Conservation (phyloP, 2,888 invertebrate species). For the Allygus modestus region DNA sequence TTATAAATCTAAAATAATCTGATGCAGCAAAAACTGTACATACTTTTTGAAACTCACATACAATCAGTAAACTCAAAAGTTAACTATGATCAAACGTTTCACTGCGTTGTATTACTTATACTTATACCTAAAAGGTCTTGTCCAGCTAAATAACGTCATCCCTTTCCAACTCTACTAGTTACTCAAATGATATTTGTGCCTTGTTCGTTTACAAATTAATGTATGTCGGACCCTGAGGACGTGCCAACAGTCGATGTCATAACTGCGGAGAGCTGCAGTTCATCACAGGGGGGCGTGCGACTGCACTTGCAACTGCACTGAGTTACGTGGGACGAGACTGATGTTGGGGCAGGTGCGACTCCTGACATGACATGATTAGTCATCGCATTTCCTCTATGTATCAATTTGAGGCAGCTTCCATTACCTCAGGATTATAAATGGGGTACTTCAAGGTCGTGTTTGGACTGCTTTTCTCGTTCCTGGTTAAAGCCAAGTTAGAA, state of each 20-base stretch:
- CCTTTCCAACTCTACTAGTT: neutral
- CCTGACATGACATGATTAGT: constrained; percentile 16
- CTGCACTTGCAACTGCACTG: neutral
- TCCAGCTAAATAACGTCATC: neutral
- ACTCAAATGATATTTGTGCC: neutral
- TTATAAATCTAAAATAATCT: too few species aligned
- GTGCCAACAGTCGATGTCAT: constrained; percentile 13
- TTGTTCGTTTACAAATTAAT: neutral
- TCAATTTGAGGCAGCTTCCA: neutral
- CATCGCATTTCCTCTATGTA: neutral
- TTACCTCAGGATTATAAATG: constrained; percentile 10
- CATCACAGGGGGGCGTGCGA: neutral
- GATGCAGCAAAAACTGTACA: too few species aligned
- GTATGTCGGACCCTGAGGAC: neutral
- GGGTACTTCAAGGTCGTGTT: neutral
- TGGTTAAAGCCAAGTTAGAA: too few species aligned
- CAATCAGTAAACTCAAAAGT: too few species aligned
- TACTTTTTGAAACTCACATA: too few species aligned
- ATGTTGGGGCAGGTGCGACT: constrained; percentile 10
- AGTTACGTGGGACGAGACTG: neutral
- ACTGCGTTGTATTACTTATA: neutral
- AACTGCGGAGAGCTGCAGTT: neutral
- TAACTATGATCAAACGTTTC: neutral
- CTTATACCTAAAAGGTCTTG: neutral
- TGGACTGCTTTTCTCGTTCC: neutral